Evolutionary conservation across 1,140 invertebrate species (phyloP).

Genomic region (Solenopsis fugax): DNA sequence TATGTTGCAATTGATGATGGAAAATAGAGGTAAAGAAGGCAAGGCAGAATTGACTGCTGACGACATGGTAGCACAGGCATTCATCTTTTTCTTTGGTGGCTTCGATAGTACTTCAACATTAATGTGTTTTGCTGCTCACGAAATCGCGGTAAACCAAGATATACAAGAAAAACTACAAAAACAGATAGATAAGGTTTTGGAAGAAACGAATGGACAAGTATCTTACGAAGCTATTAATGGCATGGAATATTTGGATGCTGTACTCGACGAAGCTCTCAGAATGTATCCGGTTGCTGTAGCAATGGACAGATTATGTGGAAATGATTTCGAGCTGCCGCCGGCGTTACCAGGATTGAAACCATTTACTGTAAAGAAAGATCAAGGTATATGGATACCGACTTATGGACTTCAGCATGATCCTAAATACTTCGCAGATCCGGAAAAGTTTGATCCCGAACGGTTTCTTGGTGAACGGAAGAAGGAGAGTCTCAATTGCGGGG

Average conservation of each 20-base stretch:
- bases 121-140: conserved; percentile 84
- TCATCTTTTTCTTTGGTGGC: conserved; percentile 86
- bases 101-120: conserved; percentile 87
- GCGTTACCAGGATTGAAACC: conserved; percentile 63
- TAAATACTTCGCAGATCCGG: conserved; percentile 82
- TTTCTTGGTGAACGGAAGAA: conserved; percentile 83
- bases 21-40: too few relatives aligned
- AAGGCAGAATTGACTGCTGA: neutral
- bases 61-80: conserved; percentile 74
- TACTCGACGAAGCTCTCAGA: conserved; percentile 88
- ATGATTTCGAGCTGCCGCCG: conserved; percentile 85
- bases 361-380: conserved; percentile 79
- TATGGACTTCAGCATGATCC: conserved; percentile 77
- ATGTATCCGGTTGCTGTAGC: conserved; percentile 87
- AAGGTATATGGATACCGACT: conserved; percentile 59
- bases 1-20: too few relatives aligned
- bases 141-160: conserved; percentile 87
- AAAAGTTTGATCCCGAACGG: conserved; percentile 85
- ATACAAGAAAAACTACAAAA: conserved; percentile 87
- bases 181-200: conserved; percentile 86
- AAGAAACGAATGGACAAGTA: conserved; percentile 80
- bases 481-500: conserved; percentile 80
- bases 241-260: conserved; percentile 86
- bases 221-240: conserved; percentile 83
- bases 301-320: conserved; percentile 86